These are phyloP conservation scores for Ornithorhynchus anatinus DNA, from an alignment of 2,113 vertebrate species.

Conservation along the genomic window DNA sequence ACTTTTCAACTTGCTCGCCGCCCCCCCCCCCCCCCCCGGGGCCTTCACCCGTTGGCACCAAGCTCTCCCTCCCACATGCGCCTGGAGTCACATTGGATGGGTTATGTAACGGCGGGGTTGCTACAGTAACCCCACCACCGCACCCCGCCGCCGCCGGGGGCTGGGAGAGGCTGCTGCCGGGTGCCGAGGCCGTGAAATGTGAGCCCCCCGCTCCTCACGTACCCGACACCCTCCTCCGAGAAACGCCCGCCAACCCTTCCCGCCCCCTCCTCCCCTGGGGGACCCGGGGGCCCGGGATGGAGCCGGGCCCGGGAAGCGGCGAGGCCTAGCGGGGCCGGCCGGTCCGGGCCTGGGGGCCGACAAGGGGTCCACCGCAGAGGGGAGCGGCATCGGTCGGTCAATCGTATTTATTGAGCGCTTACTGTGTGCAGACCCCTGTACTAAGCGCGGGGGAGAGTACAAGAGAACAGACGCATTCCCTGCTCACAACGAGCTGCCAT, in stretches of 20 bases:
- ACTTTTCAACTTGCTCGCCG: constrained; percentile 35
- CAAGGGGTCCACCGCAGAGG: too few species aligned
- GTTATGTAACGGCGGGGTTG: constrained; percentile 69
- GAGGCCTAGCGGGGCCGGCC: too few species aligned
- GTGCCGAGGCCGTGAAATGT: neutral
- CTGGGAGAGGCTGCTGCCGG: neutral
- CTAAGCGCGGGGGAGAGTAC: too few species aligned
- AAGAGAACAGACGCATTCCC: too few species aligned
- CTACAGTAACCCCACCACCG: constrained; percentile 57
- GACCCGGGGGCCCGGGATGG: too few species aligned
- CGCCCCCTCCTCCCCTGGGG: neutral
- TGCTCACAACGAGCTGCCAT: too few species aligned
- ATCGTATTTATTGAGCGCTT: too few species aligned
- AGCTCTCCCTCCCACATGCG: constrained; percentile 41
- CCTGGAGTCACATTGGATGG: constrained; percentile 60
- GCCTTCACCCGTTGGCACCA: too few species aligned
- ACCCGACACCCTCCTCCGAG: neutral
- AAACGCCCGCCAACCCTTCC: neutral
- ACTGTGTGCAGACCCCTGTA: too few species aligned
- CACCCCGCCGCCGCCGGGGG: neutral
- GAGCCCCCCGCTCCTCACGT: neutral
- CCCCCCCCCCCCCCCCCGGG: constrained; percentile 8
- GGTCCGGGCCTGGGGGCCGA: too few species aligned
- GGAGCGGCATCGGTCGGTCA: too few species aligned
- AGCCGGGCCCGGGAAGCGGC: too few species aligned